These are phyloP conservation scores for Tympanoctomys barrerae DNA, from an alignment of 2,797 vertebrate species.

Conservation along the genomic window DNA sequence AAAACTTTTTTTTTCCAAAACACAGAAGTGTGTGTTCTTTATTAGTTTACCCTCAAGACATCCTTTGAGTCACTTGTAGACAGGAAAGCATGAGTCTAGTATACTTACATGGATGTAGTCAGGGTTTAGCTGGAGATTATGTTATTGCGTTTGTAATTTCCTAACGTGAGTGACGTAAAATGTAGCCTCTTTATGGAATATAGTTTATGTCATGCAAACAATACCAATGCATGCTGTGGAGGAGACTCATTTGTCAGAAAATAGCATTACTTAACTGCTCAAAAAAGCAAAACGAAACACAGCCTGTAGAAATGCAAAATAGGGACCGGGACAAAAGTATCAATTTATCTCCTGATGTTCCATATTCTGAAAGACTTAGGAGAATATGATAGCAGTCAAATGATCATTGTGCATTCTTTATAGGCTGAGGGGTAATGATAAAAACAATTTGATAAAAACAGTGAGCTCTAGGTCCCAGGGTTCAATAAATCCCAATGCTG, in stretches of 20 bases:
- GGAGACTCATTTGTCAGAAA: not conserved
- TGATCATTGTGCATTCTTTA: not conserved
- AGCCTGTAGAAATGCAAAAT: constrained; percentile 46
- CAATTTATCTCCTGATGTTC: not conserved
- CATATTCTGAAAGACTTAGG: not conserved
- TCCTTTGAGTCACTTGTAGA: not conserved
- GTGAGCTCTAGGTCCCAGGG: not conserved
- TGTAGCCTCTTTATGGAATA: not conserved
- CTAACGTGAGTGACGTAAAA: not conserved
- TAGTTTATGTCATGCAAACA: not conserved
- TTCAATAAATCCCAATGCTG: not conserved
- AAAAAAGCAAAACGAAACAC: not conserved
- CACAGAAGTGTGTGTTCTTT: not conserved
- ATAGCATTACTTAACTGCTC: not conserved
- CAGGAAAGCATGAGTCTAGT: not conserved
- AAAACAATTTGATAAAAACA: constrained; percentile 18
- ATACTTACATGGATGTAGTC: not conserved
- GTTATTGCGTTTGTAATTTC: not conserved
- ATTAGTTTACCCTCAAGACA: not conserved
- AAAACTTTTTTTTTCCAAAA: not conserved
- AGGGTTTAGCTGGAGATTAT: not conserved
- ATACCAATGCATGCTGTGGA: not conserved
- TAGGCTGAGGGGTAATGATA: not conserved
- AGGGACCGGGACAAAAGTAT: not conserved
- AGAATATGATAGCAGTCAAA: not conserved